Percentiles rank a stretch among this genome's conserved stretches.
Conservation (phyloP, 2,797 vertebrate genomes). For the Pempheris klunzingeri region DNA sequence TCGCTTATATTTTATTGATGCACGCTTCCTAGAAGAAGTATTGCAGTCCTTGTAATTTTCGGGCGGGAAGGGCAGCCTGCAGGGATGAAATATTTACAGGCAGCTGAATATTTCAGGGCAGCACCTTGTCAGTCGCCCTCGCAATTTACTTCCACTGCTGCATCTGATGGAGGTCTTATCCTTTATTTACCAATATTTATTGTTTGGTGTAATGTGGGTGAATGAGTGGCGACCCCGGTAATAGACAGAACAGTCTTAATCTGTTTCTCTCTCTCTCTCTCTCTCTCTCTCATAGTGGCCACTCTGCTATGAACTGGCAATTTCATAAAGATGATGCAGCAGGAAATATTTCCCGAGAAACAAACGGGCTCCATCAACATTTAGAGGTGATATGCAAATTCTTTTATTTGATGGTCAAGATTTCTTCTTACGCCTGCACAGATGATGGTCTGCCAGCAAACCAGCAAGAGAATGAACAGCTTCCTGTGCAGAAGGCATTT, state of each 20-base stretch:
- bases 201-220: conserved; percentile 55
- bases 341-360: neutral
- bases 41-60: conserved; percentile 68
- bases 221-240: conserved; percentile 40
- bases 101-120: conserved; percentile 79
- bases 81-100: conserved; percentile 79
- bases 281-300: conserved; percentile 10
- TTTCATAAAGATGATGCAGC: neutral
- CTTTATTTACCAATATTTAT: conserved; percentile 76
- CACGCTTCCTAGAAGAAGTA: conserved; percentile 57
- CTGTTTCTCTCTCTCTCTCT: conserved; percentile 28
- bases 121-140: conserved; percentile 73
- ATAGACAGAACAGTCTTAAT: conserved; percentile 51
- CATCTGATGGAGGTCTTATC: conserved; percentile 51
- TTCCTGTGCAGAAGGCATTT: conserved; percentile 87
- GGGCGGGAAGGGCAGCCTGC: conserved; percentile 59
- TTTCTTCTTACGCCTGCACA: neutral
- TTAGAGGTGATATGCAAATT: neutral
- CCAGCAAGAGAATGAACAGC: conserved; percentile 85
- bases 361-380: neutral
- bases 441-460: conserved; percentile 38
- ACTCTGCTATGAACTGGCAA: conserved; percentile 1
- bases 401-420: conserved; percentile 6
- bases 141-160: conserved; percentile 56
- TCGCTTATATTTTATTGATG: conserved; percentile 73